These are phyloP conservation scores for Daphoenositta chrysoptera DNA, from an alignment of 2,113 vertebrate genomes.

Conservation along the genomic window DNA sequence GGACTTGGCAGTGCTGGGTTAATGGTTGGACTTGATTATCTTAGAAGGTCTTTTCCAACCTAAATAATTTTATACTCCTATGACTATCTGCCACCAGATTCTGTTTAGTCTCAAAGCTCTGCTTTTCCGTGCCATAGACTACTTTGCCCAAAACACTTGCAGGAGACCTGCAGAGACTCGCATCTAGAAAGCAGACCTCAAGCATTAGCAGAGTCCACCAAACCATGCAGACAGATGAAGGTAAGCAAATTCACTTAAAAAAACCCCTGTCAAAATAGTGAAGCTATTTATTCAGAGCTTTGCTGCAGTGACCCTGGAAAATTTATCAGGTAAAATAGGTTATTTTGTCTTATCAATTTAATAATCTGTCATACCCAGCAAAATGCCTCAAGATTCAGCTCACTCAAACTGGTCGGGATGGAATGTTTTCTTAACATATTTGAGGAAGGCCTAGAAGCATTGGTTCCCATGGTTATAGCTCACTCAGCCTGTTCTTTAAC, in stretches of 20 bases:
- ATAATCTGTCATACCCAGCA: background rate
- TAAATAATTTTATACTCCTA: background rate
- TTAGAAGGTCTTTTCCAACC: background rate
- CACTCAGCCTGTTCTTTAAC: background rate
- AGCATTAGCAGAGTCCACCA: background rate
- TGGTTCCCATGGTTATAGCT: slow-evolving; percentile 1
- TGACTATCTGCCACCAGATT: background rate
- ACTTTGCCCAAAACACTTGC: background rate
- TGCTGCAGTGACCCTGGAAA: background rate
- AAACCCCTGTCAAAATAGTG: background rate
- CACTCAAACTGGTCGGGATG: background rate
- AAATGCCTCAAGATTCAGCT: background rate
- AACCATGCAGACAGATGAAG: background rate
- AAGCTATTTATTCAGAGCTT: background rate
- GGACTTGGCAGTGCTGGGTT: background rate
- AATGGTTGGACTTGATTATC: background rate
- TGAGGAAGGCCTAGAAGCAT: background rate
- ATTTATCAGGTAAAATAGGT: background rate
- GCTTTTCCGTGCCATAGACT: background rate
- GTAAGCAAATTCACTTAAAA: background rate
- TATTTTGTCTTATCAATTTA: background rate
- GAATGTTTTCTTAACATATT: slow-evolving; percentile 30
- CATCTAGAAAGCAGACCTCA: background rate
- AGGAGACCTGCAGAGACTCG: background rate
- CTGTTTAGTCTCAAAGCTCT: background rate